Percentiles rank a stretch among this genome's conserved stretches.
These are phyloP conservation scores for Salminus brasiliensis DNA, from an alignment of 2,113 vertebrate species.

Conservation along the genomic window DNA sequence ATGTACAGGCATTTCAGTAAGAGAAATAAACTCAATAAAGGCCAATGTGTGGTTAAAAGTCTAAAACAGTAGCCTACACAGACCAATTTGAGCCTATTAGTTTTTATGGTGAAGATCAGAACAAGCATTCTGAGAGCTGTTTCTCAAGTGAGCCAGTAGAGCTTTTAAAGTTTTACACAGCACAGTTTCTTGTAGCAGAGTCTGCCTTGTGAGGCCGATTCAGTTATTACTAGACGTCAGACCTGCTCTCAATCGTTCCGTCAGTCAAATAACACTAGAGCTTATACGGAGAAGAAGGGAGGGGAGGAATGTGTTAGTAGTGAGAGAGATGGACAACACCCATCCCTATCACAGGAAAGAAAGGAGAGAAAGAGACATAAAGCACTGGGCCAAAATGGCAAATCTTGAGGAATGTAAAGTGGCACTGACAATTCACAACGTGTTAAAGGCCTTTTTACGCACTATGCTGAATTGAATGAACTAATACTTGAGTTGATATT, in stretches of 20 bases:
- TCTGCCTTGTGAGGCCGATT: neutral
- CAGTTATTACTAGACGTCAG: neutral
- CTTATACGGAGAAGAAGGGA: neutral
- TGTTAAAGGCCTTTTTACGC: neutral
- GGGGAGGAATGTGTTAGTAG: neutral
- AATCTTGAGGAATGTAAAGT: neutral
- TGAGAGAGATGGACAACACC: neutral
- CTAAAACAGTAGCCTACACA: too few species aligned
- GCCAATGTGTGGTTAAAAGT: too few species aligned
- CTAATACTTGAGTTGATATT: conserved; percentile 30
- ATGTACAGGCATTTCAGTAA: too few species aligned
- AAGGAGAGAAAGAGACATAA: neutral
- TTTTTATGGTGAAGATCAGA: neutral
- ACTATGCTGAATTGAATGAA: neutral
- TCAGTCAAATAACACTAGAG: neutral
- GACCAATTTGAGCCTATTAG: too few species aligned
- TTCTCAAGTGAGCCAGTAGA: neutral
- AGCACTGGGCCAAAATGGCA: neutral
- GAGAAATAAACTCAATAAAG: too few species aligned
- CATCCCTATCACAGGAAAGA: neutral
- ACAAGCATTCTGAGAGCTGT: neutral
- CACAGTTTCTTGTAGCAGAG: neutral
- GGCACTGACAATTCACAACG: neutral
- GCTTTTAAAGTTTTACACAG: neutral
- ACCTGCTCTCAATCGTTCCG: neutral